Percentiles rank a stretch among this genome's conserved stretches.
Conservation (phyloP, 2,888 invertebrate genomes). For the Cerastis leucographa region DNA sequence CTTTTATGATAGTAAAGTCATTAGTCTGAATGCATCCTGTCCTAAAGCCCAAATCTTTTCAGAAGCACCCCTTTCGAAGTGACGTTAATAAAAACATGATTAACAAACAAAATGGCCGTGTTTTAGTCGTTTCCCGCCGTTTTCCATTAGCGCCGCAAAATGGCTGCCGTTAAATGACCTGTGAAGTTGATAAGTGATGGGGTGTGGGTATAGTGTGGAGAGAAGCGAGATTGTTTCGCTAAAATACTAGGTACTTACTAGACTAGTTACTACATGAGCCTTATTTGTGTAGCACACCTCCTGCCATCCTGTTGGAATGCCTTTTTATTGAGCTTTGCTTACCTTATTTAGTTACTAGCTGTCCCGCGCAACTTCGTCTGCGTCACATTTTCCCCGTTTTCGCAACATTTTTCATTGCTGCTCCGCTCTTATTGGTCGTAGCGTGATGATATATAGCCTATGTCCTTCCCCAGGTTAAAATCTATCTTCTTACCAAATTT, state of each 20-base stretch:
- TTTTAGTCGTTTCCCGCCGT: constrained; percentile 72
- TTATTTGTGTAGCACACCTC: too few species aligned
- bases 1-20: constrained; percentile 27
- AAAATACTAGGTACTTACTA: neutral
- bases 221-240: constrained; percentile 40
- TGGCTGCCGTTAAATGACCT: constrained; percentile 70
- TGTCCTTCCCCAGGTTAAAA: too few species aligned
- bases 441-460: too few species aligned
- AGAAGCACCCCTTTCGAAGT: constrained; percentile 44
- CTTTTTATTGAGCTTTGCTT: too few species aligned
- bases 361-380: too few species aligned
- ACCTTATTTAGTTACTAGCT: too few species aligned
- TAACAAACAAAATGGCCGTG: constrained; percentile 67
- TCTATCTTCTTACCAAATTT: too few species aligned
- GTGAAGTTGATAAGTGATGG: constrained; percentile 79
- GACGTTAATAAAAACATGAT: constrained; percentile 63
- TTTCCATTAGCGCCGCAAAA: constrained; percentile 72
- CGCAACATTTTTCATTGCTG: too few species aligned
- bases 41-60: constrained; percentile 42
- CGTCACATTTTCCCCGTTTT: too few species aligned
- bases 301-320: too few species aligned
- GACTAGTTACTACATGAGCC: too few species aligned
- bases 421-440: too few species aligned
- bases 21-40: constrained; percentile 48
- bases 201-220: constrained; percentile 22